Evolutionary conservation across 64 coral and sea anemone species (phyloP).

Genomic region (Dendrophyllia cribrosa): DNA sequence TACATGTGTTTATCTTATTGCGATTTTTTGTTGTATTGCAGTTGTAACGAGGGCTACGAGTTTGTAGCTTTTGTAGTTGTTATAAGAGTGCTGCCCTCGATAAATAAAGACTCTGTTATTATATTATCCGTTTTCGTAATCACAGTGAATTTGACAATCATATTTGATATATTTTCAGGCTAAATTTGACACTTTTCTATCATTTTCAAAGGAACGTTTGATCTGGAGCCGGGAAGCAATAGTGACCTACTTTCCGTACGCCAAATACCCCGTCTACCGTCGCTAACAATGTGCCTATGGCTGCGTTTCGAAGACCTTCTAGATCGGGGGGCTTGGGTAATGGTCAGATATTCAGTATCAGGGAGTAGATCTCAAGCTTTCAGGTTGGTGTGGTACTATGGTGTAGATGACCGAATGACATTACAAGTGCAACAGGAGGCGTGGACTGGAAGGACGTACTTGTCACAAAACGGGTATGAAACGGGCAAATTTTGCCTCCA

Average conservation of each 20-base stretch:
- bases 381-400: background rate
- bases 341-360: background rate
- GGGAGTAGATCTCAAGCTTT: background rate
- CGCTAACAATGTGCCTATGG: background rate
- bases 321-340: background rate
- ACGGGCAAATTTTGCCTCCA: background rate
- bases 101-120: no score
- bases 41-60: no score
- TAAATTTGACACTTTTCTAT: background rate
- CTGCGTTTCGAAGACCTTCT: background rate
- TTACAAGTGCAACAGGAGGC: background rate
- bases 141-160: background rate
- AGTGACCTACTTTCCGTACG: background rate
- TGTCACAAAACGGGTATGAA: background rate
- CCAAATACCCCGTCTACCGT: background rate
- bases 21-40: no score
- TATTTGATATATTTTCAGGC: background rate
- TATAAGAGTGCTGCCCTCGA: no score
- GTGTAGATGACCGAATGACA: background rate
- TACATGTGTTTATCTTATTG: no score
- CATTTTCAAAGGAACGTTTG: conserved; percentile 19
- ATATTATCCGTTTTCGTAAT: no score
- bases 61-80: no score
- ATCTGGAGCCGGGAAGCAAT: background rate
- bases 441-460: background rate